Evolutionary conservation across 2,888 invertebrate genomes (phyloP).

Genomic region (Hylaea fasciaria): DNA sequence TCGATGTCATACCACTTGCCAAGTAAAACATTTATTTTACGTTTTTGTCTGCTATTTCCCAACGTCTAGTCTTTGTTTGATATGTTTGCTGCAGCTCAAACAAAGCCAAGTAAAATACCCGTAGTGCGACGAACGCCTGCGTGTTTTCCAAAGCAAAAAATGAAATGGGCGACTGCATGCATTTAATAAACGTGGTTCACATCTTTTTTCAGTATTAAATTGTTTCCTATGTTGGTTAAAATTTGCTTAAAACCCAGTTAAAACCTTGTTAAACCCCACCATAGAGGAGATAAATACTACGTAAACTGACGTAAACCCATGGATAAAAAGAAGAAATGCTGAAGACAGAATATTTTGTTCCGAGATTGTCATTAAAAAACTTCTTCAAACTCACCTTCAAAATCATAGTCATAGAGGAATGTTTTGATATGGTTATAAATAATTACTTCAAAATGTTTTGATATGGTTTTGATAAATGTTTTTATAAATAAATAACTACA

Average conservation of each 20-base stretch:
- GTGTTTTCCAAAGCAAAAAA: conserved; percentile 3
- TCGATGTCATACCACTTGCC: conserved; percentile 43
- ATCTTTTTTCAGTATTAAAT: too few species aligned
- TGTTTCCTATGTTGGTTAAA: too few species aligned
- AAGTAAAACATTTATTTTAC: conserved; percentile 55
- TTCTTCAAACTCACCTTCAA: not conserved
- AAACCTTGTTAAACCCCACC: too few species aligned
- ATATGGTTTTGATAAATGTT: not conserved
- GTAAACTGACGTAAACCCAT: too few species aligned
- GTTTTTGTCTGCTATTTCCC: conserved; percentile 41
- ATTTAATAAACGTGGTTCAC: not conserved
- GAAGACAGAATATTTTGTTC: not conserved
- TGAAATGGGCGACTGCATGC: not conserved
- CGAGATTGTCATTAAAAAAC: not conserved
- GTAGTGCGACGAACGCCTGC: conserved; percentile 17
- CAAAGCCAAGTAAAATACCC: conserved; percentile 17
- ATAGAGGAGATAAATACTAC: too few species aligned
- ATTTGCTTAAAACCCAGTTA: too few species aligned
- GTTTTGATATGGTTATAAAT: not conserved
- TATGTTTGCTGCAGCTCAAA: conserved; percentile 31
- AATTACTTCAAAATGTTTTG: too few species aligned
- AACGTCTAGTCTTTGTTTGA: conserved; percentile 41
- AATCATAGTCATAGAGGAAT: not conserved
- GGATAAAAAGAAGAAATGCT: too few species aligned
- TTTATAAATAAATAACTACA: too few species aligned